A percentile compares a stretch with the other conserved stretches of the same genome.
Evolutionary conservation across 2,888 invertebrate species (phyloP).

Genomic region (Argyresthia albistria): DNA sequence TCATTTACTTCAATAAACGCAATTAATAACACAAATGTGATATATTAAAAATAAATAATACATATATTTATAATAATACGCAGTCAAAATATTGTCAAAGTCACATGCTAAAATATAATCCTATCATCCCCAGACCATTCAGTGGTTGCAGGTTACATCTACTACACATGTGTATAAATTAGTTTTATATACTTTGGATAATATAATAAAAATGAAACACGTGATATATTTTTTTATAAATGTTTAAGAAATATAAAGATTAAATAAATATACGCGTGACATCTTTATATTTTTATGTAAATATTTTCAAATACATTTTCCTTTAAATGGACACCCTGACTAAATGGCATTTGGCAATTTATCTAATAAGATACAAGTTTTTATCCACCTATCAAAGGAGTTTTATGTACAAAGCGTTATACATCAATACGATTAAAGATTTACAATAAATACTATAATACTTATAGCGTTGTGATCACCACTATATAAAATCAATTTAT

Average conservation of each 20-base stretch:
- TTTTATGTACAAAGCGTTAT: constrained; percentile 4
- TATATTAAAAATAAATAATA: no score
- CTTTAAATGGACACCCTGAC: constrained; percentile 32
- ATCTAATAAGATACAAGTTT: not conserved
- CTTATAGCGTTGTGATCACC: no score
- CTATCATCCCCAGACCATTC: not conserved
- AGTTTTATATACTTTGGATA: not conserved
- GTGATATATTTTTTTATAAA: constrained; percentile 15
- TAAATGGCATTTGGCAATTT: constrained; percentile 17
- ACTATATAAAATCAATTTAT: no score
- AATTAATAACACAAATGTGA: no score
- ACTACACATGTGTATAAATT: not conserved
- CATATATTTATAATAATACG: not conserved
- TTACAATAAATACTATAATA: no score
- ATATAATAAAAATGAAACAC: not conserved
- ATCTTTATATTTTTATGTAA: constrained; percentile 12
- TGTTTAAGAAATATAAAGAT: constrained; percentile 10
- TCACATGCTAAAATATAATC: not conserved
- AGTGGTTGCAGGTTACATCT: not conserved
- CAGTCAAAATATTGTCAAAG: not conserved
- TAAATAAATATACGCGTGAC: constrained; percentile 3
- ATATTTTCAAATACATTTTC: constrained; percentile 7
- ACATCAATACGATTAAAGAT: no score
- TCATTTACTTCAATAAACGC: no score
- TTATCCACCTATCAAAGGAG: not conserved